Evolutionary conservation across 1,140 invertebrate genomes (phyloP).

Genomic region (Camponotus floridanus): DNA sequence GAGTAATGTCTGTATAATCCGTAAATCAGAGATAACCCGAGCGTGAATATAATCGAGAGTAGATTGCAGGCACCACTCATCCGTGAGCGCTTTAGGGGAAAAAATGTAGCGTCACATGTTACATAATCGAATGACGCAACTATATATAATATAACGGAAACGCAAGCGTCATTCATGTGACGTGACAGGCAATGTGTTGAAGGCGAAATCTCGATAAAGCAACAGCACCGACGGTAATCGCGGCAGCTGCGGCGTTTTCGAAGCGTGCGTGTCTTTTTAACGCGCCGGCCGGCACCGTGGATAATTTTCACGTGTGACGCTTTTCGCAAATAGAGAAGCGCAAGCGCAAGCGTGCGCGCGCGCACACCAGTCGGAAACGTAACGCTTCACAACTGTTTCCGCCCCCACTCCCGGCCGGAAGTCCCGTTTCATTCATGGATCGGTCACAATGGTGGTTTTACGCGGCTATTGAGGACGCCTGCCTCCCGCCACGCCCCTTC

Average conservation of each 20-base stretch:
- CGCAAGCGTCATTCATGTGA: constrained; percentile 32
- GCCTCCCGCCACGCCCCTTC: constrained; percentile 73
- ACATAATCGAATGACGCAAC: constrained; percentile 34
- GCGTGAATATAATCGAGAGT: background rate
- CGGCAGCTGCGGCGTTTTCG: background rate
- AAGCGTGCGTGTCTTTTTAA: background rate
- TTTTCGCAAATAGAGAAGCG: constrained; percentile 49
- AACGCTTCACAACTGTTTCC: constrained; percentile 83
- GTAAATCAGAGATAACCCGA: constrained; percentile 11
- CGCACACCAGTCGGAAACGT: constrained; percentile 80
- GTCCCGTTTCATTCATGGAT: constrained; percentile 84
- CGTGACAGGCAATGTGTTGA: constrained; percentile 16
- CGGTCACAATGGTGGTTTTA: constrained; percentile 84
- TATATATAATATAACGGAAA: constrained; percentile 24
- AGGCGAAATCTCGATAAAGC: constrained; percentile 39
- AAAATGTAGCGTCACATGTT: constrained; percentile 13
- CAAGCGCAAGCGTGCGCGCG: constrained; percentile 62
- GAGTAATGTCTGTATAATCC: background rate
- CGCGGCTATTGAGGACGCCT: constrained; percentile 83
- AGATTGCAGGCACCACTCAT: constrained; percentile 21
- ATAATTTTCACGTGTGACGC: constrained; percentile 30
- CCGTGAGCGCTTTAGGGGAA: background rate
- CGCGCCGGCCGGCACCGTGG: background rate
- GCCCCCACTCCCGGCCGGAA: constrained; percentile 83
- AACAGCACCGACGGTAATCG: background rate